A percentile compares a stretch with the other conserved stretches of the same genome.
These are phyloP conservation scores for Oedothorax gibbosus DNA, from an alignment of 1,140 invertebrate genomes.

Conservation along the genomic window DNA sequence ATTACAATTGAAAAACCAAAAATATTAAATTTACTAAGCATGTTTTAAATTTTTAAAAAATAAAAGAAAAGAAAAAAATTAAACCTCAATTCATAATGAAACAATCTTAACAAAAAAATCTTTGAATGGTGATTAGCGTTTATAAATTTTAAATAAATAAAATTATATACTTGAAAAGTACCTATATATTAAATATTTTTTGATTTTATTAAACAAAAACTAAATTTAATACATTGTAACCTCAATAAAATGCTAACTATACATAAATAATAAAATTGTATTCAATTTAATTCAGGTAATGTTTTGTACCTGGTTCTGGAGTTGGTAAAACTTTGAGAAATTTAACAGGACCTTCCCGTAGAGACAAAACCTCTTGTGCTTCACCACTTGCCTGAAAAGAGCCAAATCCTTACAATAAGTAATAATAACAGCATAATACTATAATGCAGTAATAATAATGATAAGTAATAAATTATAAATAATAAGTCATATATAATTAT, in stretches of 20 bases:
- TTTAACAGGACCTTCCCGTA: conserved; percentile 86
- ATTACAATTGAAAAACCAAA: too few relatives aligned
- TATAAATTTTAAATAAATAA: background rate
- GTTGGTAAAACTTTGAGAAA: conserved; percentile 85
- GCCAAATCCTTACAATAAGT: background rate
- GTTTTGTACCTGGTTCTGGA: conserved; percentile 70
- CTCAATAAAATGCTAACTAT: background rate
- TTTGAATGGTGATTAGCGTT: background rate
- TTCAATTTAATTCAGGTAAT: background rate
- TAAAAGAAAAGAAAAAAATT: too few relatives aligned
- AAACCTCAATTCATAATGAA: too few relatives aligned
- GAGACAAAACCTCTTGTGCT: conserved; percentile 90
- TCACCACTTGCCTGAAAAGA: conserved; percentile 80
- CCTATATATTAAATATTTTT: background rate
- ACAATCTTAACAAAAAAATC: background rate
- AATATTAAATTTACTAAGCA: too few relatives aligned
- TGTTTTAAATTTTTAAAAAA: too few relatives aligned
- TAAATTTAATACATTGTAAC: background rate
- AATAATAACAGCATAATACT: too few relatives aligned
- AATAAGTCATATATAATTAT: too few relatives aligned
- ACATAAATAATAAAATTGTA: background rate
- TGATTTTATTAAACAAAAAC: background rate
- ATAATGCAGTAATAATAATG: too few relatives aligned
- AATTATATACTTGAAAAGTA: background rate
- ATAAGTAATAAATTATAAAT: too few relatives aligned